Conservation (phyloP, 2,113 vertebrate species). For the Xenotilapia longispinis region DNA sequence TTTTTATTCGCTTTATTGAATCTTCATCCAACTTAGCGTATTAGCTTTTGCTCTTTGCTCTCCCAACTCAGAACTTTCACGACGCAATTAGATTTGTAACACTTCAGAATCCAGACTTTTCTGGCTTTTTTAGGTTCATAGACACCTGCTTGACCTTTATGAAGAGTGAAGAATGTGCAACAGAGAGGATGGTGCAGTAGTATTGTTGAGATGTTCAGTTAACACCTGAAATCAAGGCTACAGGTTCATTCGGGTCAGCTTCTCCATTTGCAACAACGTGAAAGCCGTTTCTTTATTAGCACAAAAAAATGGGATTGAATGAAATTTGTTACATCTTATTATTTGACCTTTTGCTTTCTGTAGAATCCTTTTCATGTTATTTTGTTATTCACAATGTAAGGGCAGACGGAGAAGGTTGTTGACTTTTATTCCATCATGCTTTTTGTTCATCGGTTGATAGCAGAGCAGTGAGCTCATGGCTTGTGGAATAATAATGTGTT, state of each 20-base stretch:
- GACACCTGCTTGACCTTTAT: not conserved
- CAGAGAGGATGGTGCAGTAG: not conserved
- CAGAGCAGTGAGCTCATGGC: not conserved
- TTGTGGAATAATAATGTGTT: not conserved
- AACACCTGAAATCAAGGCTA: not conserved
- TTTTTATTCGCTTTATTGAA: not conserved
- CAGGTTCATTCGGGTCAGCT: too few relatives aligned
- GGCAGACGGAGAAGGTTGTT: not conserved
- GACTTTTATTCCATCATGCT: not conserved
- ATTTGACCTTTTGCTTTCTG: not conserved
- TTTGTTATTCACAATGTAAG: not conserved
- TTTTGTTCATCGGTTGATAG: not conserved
- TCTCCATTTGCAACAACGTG: not conserved
- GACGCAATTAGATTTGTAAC: not conserved
- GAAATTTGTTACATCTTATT: not conserved
- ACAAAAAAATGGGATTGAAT: not conserved
- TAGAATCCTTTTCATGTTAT: not conserved
- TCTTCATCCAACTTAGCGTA: not conserved
- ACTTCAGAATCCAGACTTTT: not conserved
- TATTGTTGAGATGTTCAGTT: not conserved
- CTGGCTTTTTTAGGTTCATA: not conserved
- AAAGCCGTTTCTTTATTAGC: not conserved
- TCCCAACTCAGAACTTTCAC: not conserved
- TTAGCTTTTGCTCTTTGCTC: not conserved
- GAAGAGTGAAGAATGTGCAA: not conserved